These are phyloP conservation scores for Epinephelus cyanopodus DNA, from an alignment of 2,113 vertebrate species.

Conservation along the genomic window DNA sequence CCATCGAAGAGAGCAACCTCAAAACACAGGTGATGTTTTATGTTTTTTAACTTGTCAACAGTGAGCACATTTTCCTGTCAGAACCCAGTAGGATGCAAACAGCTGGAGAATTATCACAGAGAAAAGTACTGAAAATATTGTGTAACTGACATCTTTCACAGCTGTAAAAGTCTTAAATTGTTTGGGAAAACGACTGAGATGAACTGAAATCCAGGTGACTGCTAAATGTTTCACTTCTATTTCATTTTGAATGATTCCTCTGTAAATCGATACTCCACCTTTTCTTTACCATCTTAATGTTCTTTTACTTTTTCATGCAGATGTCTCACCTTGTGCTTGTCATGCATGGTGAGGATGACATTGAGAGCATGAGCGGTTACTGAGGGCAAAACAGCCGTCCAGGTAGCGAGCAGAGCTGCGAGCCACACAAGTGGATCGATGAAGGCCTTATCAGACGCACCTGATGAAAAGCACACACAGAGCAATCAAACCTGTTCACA, in stretches of 20 bases:
- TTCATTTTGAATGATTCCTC: not conserved
- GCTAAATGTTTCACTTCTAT: not conserved
- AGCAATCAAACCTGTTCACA: constrained; percentile 15
- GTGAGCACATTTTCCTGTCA: not conserved
- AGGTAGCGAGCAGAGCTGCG: constrained; percentile 85
- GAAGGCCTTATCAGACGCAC: constrained; percentile 82
- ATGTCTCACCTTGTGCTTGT: constrained; percentile 81
- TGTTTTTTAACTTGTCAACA: not conserved
- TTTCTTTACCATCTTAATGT: not conserved
- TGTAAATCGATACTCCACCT: not conserved
- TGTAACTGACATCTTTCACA: not conserved
- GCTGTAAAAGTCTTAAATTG: not conserved
- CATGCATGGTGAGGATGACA: constrained; percentile 44
- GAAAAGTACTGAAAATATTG: not conserved
- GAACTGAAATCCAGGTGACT: not conserved
- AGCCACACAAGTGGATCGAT: constrained; percentile 84
- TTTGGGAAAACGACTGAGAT: not conserved
- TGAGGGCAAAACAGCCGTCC: constrained; percentile 84
- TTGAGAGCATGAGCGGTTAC: constrained; percentile 75
- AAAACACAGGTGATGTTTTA: too few species aligned
- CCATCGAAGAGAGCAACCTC: too few species aligned
- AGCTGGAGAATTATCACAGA: not conserved
- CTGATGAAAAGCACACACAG: constrained; percentile 75
- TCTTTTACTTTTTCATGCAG: not conserved
- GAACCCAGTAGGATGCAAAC: not conserved